Evolutionary conservation across 2,113 vertebrate species (phyloP), one percentile per base, ranked within the genome.

Genomic region (Lagopus leucura): DNA sequence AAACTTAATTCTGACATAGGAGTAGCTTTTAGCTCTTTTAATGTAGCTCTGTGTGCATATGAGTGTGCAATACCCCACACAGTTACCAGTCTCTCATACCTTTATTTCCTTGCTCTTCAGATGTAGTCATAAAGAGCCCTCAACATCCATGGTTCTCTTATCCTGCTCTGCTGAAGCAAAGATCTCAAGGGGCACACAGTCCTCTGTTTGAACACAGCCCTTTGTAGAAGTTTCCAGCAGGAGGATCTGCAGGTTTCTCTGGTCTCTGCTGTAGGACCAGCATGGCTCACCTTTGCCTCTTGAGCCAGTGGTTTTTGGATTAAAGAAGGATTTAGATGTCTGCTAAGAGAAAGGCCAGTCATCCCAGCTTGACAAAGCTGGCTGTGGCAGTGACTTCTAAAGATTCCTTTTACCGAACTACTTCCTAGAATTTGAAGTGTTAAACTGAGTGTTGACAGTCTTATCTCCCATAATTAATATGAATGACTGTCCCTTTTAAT

Each of bases 391-490:
- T 64, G 18, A 54, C 14, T 15, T 72, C 52, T 78, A 76, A 80
- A 80, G 7, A 82, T 43, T 63, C 24, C 11, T 88, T 87, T 82
- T 40, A 32, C 25, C n/a, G 11, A 70, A 10, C 7, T 80, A 18
- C 28, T 86, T 88, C 75, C 24, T 60, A 74, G 70, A 60, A 45
- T 45, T 88, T 91, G 47, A 74, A 76, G 38, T 73, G 71, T 70
- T 94, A 71, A 85, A 21, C 60, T 43, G 13, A 50, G 7, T 42
- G 42, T 78, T 88, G 65, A 71, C 60, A 71, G 25, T 74, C 87
- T 89, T 96, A 88, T 91, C 72, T 94, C 47, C n/a, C 30, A 88
- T 12, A 69, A 72, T 83, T 91, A 83, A 81, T 88, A 83, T 61
- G 87, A 89, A 71, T 71, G 25, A 88, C 64, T 88, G 66, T 66